Conservation (phyloP, 2,888 invertebrate genomes). For the Epirrhoe tristata region DNA sequence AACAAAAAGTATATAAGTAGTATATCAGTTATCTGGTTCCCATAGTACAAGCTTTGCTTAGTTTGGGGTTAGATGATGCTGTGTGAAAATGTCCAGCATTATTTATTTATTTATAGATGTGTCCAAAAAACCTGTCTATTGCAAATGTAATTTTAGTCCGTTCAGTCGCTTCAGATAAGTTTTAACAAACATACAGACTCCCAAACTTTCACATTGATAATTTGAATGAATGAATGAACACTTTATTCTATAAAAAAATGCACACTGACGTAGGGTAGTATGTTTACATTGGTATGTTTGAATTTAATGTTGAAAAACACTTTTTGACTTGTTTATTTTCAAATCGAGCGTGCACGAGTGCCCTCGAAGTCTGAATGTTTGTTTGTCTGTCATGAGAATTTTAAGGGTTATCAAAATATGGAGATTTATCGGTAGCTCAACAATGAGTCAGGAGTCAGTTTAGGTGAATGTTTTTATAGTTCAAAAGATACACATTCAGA, state of each 20-base stretch:
- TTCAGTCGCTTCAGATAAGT: too few species aligned
- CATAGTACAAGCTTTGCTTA: too few species aligned
- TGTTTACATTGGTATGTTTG: slow-evolving; percentile 54
- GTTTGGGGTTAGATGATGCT: too few species aligned
- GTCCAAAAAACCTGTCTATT: too few species aligned
- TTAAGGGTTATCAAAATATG: slow-evolving; percentile 63
- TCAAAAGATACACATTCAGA: not conserved
- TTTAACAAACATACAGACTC: too few species aligned
- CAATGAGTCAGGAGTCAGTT: slow-evolving; percentile 17
- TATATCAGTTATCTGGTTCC: too few species aligned
- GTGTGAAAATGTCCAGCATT: too few species aligned
- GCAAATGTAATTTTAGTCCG: too few species aligned
- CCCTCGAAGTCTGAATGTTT: slow-evolving; percentile 66
- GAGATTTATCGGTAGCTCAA: slow-evolving; percentile 21
- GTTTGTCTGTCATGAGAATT: slow-evolving; percentile 61
- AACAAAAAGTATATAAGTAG: too few species aligned
- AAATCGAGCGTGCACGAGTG: slow-evolving; percentile 71
- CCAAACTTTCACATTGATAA: not conserved
- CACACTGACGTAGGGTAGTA: slow-evolving; percentile 45
- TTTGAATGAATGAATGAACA: not conserved
- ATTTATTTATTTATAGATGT: too few species aligned
- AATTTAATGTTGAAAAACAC: slow-evolving; percentile 63
- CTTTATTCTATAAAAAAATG: too few species aligned
- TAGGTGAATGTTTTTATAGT: not conserved
- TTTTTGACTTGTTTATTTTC: slow-evolving; percentile 78